These are phyloP conservation scores for Scaeva pyrastri DNA, from an alignment of 2,888 invertebrate genomes.

Conservation along the genomic window DNA sequence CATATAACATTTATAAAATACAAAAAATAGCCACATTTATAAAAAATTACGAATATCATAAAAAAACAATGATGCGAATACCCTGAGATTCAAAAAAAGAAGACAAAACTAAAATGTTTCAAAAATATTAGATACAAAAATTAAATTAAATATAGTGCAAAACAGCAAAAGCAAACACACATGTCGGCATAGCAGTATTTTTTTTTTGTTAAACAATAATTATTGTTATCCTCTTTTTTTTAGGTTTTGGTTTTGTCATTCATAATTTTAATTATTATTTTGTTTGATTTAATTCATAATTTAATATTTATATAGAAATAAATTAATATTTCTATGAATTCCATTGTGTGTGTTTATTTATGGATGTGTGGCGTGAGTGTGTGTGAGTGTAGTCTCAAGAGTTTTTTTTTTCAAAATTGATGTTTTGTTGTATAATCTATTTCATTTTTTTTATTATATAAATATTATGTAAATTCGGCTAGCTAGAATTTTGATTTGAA, in stretches of 20 bases:
- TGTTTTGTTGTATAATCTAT: constrained; percentile 35
- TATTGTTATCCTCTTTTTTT: constrained; percentile 50
- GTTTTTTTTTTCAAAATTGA: constrained; percentile 34
- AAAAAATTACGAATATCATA: constrained; percentile 52
- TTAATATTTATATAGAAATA: constrained; percentile 19
- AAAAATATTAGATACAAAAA: constrained; percentile 37
- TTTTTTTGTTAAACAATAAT: too few relatives aligned
- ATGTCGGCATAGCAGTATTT: constrained; percentile 75
- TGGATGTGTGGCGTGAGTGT: constrained; percentile 41
- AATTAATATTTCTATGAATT: constrained; percentile 51
- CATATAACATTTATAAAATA: constrained; percentile 31
- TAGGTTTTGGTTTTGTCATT: constrained; percentile 48
- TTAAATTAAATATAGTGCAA: constrained; percentile 56
- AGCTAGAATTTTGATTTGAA: constrained; percentile 56
- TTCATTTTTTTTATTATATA: constrained; percentile 25
- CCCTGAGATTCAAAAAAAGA: constrained; percentile 45
- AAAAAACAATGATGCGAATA: constrained; percentile 72
- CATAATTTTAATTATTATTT: constrained; percentile 33
- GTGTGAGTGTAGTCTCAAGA: constrained; percentile 36
- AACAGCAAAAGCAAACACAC: constrained; percentile 76
- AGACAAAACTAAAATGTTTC: constrained; percentile 32
- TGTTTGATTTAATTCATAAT: background rate
- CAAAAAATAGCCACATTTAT: constrained; percentile 53
- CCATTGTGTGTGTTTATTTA: background rate
- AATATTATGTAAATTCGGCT: constrained; percentile 65